These are phyloP conservation scores for Aphis craccivora DNA, from an alignment of 1,140 invertebrate genomes.

Conservation along the genomic window DNA sequence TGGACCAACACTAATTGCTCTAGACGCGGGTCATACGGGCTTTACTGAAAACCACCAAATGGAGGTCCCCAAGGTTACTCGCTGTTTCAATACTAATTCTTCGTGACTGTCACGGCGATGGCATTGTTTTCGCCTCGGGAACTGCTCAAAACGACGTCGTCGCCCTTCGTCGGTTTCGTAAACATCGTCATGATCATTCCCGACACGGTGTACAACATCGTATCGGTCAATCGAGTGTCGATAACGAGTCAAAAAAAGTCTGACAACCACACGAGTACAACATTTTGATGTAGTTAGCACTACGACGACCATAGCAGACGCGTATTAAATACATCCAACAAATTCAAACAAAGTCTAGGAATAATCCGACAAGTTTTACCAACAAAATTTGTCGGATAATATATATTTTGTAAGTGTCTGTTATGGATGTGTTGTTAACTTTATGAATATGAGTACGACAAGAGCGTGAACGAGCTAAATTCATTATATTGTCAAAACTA, in stretches of 20 bases:
- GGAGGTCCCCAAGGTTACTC: neutral
- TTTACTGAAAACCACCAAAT: slow-evolving; percentile 26
- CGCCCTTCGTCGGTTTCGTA: neutral
- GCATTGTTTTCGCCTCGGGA: neutral
- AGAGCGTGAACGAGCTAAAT: neutral
- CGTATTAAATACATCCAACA: too few species aligned
- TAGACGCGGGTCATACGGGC: neutral
- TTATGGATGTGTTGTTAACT: neutral
- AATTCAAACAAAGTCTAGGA: too few species aligned
- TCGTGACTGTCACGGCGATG: neutral
- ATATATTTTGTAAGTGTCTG: neutral
- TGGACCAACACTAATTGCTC: slow-evolving; percentile 29
- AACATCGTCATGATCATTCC: neutral
- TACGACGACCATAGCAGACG: too few species aligned
- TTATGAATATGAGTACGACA: neutral
- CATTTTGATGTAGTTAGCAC: too few species aligned
- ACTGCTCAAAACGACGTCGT: neutral
- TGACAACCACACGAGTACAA: neutral
- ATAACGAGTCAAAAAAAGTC: neutral
- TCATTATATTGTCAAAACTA: neutral
- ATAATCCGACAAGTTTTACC: neutral
- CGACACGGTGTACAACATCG: too few species aligned
- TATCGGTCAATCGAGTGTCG: neutral
- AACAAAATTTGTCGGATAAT: neutral
- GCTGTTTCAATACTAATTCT: neutral